Conservation (phyloP, 2,888 invertebrate species). For the Thelaira solivaga region DNA sequence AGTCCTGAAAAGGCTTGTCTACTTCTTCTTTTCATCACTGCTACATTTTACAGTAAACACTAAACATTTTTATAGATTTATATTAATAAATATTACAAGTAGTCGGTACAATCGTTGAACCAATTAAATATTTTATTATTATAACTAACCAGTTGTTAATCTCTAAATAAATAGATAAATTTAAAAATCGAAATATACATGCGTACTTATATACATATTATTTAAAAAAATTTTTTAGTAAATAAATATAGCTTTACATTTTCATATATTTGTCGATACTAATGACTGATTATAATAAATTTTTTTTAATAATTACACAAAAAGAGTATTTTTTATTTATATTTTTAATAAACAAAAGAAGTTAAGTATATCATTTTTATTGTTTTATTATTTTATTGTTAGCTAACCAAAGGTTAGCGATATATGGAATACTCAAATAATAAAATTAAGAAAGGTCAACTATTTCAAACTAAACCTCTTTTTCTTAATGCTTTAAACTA, state of each 20-base stretch:
- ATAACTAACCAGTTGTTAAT: slow-evolving; percentile 53
- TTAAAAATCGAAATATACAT: slow-evolving; percentile 37
- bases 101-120: slow-evolving; percentile 49
- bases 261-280: slow-evolving; percentile 18
- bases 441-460: too few species aligned
- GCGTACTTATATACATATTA: slow-evolving; percentile 13
- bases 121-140: slow-evolving; percentile 27
- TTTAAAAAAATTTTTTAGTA: slow-evolving; percentile 17
- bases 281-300: slow-evolving; percentile 52
- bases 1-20: too few species aligned
- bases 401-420: too few species aligned
- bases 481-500: too few species aligned
- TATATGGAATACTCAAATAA: too few species aligned
- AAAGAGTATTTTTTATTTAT: neutral
- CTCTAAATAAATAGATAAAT: slow-evolving; percentile 24
- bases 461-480: too few species aligned
- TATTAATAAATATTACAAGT: too few species aligned
- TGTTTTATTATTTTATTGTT: too few species aligned
- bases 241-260: slow-evolving; percentile 57
- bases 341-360: too few species aligned
- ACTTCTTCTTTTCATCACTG: too few species aligned
- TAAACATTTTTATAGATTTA: slow-evolving; percentile 17
- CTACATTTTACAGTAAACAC: neutral
- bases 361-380: too few species aligned
- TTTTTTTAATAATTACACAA: slow-evolving; percentile 23